Evolutionary conservation across 2,888 invertebrate genomes (phyloP).

Genomic region (Synanthedon andrenaeformis): DNA sequence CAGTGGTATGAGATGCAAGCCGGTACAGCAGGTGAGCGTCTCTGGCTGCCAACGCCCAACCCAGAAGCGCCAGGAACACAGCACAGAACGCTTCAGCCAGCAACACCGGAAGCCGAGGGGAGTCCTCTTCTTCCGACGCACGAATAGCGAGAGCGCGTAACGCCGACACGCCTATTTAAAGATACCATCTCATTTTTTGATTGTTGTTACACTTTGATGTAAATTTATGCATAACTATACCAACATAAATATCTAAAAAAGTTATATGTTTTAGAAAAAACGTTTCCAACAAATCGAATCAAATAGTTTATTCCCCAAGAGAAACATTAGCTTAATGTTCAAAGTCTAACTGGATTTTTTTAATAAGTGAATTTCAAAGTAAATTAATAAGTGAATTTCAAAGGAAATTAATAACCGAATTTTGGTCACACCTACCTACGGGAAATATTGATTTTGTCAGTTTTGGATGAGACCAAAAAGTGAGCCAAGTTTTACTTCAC

Average conservation of each 20-base stretch:
- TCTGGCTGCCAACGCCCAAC: slow-evolving; percentile 92
- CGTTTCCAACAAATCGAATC: too few species aligned
- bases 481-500: too few species aligned
- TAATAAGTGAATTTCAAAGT: too few species aligned
- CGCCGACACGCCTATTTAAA: slow-evolving; percentile 81
- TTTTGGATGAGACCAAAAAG: too few species aligned
- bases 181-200: neutral
- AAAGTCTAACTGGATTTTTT: too few species aligned
- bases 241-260: neutral
- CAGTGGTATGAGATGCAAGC: slow-evolving; percentile 85
- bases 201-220: neutral
- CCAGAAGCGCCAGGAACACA: slow-evolving; percentile 90
- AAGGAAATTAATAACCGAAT: too few species aligned
- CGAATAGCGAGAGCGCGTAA: slow-evolving; percentile 89
- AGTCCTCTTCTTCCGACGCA: slow-evolving; percentile 94
- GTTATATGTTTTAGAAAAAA: neutral
- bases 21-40: slow-evolving; percentile 93
- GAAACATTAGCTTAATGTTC: too few species aligned
- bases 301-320: too few species aligned
- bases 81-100: slow-evolving; percentile 94
- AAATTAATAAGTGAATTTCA: too few species aligned
- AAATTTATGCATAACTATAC: neutral
- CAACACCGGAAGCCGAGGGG: slow-evolving; percentile 90
- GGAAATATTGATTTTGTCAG: too few species aligned
- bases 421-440: too few species aligned